Percentiles rank a stretch among this genome's conserved stretches.
Evolutionary conservation across 2,113 vertebrate genomes (phyloP).

Genomic region (Microcebus tavaratra): DNA sequence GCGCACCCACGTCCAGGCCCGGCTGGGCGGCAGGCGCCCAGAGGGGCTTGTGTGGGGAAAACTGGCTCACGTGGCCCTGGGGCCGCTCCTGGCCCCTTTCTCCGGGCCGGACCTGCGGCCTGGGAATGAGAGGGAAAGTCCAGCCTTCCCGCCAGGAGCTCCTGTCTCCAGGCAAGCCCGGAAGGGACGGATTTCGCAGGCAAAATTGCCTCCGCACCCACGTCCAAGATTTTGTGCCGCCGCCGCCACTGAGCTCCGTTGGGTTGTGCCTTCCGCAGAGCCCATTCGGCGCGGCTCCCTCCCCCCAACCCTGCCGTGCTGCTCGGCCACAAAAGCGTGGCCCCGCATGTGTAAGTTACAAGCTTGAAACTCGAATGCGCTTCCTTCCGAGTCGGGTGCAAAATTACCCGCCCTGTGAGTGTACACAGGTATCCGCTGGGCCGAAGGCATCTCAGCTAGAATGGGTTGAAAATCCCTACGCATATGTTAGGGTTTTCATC

Average conservation of each 20-base stretch:
- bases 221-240: accelerated
- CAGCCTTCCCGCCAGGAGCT: neutral
- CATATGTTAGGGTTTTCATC: neutral
- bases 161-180: neutral
- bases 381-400: neutral
- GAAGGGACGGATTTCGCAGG: neutral
- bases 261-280: accelerated
- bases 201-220: neutral
- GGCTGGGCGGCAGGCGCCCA: neutral
- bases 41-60: neutral
- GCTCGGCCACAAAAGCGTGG: neutral
- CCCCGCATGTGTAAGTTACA: accelerated
- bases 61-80: neutral
- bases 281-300: neutral
- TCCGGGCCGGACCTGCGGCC: neutral
- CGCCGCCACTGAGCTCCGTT: accelerated
- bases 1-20: accelerated
- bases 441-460: accelerated
- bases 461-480: neutral
- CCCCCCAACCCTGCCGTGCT: accelerated
- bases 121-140: neutral
- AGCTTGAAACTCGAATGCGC: neutral
- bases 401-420: accelerated
- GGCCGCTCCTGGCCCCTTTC: neutral
- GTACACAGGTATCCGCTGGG: accelerated